Evolutionary conservation across 2,797 vertebrate genomes (phyloP), one percentile per base, ranked within the genome.

Genomic region (Periophthalmus magnuspinnatus): DNA sequence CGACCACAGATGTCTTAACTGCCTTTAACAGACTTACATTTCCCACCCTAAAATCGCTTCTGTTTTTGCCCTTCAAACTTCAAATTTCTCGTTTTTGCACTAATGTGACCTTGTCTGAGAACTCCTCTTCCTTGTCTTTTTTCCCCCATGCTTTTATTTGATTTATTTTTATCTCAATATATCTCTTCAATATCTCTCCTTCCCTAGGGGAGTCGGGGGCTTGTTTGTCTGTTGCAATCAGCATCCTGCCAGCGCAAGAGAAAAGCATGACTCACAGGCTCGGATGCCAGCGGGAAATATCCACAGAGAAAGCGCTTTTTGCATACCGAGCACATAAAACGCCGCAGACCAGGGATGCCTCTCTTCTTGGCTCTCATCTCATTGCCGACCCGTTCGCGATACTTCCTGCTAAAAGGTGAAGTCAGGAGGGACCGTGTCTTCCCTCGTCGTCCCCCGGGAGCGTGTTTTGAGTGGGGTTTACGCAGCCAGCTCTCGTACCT

Each of bases 211-310:
- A 16, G 45, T 47, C 19, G 11, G 58, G 28, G 75, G 33, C 69
- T 75, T 55, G 56, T 66, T 66, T 79, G 67, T 78, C 65, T 5
- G 1, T 74, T 76, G 38, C 69, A 75, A 72, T 76, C 71, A 75
- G 64, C 59, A 61, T 79, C 64, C 33, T 14, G 34, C 70, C 69
- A 71, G 67, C 63, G 65, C 80, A 68, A 75, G 36, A 76, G 50
- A 56, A 67, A 63, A 22, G 22, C 66, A 62, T 61, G 65, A 80
- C 75, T 81, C 76, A 76, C 69, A 75, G 4, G 74, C 65, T 72
- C 16, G 13, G 70, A 84, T 73, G 77, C 71, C 84, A 82, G 69
- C 65, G 65, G 72, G 82, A 76, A 70, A 77, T 72, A 64, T 79
- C 75, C 75, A 68, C 41, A 63, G 69, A 80, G 71, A 78, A 16